Evolutionary conservation across 2,113 vertebrate species (phyloP).

Genomic region (Perca flavescens): DNA sequence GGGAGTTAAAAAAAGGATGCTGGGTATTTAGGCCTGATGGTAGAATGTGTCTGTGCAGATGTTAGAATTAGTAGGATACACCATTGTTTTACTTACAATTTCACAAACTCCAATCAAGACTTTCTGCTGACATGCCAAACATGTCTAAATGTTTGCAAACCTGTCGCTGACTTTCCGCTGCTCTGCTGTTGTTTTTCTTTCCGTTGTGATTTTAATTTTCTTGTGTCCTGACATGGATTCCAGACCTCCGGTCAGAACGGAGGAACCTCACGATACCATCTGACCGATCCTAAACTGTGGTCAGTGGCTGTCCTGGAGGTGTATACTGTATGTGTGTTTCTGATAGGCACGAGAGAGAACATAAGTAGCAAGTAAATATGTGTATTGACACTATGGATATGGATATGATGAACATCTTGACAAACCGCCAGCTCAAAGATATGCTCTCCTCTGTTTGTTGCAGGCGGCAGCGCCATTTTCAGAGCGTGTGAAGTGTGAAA

Average conservation of each 20-base stretch:
- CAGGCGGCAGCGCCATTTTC: conserved; percentile 94
- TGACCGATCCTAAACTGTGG: neutral
- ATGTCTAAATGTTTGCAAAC: conserved; percentile 47
- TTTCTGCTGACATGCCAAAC: conserved; percentile 33
- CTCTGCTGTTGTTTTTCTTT: conserved; percentile 34
- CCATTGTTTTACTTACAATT: neutral
- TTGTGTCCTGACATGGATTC: conserved; percentile 8
- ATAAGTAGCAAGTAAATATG: neutral
- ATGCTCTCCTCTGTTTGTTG: conserved; percentile 70
- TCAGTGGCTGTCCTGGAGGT: neutral
- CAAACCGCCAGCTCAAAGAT: neutral
- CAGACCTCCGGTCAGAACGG: conserved; percentile 4
- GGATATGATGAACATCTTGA: neutral
- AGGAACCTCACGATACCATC: neutral
- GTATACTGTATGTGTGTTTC: neutral
- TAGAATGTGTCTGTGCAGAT: neutral
- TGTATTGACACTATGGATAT: neutral
- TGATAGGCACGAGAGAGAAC: neutral
- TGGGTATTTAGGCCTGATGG: neutral
- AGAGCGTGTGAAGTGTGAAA: conserved; percentile 90
- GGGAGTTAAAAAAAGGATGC: neutral
- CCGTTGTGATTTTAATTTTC: conserved; percentile 18
- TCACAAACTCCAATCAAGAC: conserved; percentile 11
- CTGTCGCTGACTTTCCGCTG: conserved; percentile 31
- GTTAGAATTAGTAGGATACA: neutral